Evolutionary conservation across 2,888 invertebrate species (phyloP).

Genomic region (Ceraclea dissimilis): DNA sequence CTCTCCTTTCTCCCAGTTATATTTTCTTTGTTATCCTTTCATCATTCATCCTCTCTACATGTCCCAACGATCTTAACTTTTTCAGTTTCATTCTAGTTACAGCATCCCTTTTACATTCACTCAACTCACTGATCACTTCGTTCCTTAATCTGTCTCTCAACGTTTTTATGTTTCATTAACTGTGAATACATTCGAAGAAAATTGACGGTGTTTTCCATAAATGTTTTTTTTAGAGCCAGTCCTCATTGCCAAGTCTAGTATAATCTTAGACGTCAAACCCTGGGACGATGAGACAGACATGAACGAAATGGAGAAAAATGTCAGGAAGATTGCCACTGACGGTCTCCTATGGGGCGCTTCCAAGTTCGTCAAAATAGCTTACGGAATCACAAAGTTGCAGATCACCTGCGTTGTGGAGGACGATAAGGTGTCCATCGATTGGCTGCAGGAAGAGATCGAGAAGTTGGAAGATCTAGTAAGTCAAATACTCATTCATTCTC

Average conservation of each 20-base stretch:
- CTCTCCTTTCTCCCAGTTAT: no score
- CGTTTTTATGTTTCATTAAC: no score
- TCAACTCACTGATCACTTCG: no score
- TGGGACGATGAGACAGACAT: slow-evolving; percentile 93
- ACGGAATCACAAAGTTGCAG: slow-evolving; percentile 86
- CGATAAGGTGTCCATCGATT: slow-evolving; percentile 88
- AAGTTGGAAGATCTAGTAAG: slow-evolving; percentile 74
- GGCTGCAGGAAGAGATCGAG: slow-evolving; percentile 80
- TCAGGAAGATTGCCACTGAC: slow-evolving; percentile 70
- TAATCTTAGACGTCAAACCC: slow-evolving; percentile 91
- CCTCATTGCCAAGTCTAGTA: slow-evolving; percentile 88
- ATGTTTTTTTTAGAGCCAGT: slow-evolving; percentile 58
- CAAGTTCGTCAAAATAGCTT: slow-evolving; percentile 85
- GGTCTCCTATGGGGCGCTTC: slow-evolving; percentile 93
- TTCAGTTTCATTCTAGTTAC: no score
- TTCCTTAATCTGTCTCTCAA: no score
- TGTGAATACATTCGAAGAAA: no score
- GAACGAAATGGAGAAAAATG: slow-evolving; percentile 70
- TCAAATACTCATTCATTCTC: slow-evolving; percentile 25
- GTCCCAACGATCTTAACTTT: no score
- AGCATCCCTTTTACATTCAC: no score
- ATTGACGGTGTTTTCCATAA: no score
- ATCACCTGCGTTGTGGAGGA: slow-evolving; percentile 92
- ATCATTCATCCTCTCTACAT: no score
- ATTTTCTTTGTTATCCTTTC: no score